Base-by-base conservation (phyloP, 1,140 invertebrate genomes). In the Tetragnatha versicolor region DNA sequence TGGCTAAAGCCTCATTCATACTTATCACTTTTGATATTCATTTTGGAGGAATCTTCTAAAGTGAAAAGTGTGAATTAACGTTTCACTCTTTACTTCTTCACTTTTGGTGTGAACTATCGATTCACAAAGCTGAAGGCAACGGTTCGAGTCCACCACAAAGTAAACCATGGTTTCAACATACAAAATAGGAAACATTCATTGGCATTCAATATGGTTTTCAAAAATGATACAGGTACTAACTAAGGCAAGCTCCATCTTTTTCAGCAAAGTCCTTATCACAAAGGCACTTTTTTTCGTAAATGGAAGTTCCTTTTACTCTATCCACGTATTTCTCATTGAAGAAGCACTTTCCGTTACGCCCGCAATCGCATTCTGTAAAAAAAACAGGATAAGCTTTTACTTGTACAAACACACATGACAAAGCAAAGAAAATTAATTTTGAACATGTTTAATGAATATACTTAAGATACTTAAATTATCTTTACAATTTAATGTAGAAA, bases 261-360 rank as follows among this genome's bases (percentile, higher is more conserved):
- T 65, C 61, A n/a, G 61, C 61, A 45, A 25, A 65, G 22, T 37
- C 61, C 14, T 27, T 12, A 14, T 65, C 20, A 10, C 61, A 65
- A 0, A 65, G 35, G 14, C 61, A 65, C 9, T 65, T 27, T 22
- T 65, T 65, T 42, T 65, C 37, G 22, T 42, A 45, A 1, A 25
- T 27, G 4, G 35, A 6, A 1, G 0, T 58, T 6, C 4, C 14
- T 42, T n/a, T 65, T 22, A 33, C 10, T 22, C n/a, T n/a, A n/a
- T 65, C 37, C 4, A 12, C 17, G 7, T 25, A 42, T 2, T 5
- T 42, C 27, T 45, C 39, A 10, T 3, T 25, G 37, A 65, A 65
- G 20, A 65, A 25, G 17, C 61, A 65, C 33, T 65, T 42, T 3
- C 61, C 61, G 2, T 42, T 45, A 10, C 5, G 39, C 33, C 61